Base-by-base conservation (phyloP, 2,797 vertebrate species). In the Enteromius thamalakanensis region DNA sequence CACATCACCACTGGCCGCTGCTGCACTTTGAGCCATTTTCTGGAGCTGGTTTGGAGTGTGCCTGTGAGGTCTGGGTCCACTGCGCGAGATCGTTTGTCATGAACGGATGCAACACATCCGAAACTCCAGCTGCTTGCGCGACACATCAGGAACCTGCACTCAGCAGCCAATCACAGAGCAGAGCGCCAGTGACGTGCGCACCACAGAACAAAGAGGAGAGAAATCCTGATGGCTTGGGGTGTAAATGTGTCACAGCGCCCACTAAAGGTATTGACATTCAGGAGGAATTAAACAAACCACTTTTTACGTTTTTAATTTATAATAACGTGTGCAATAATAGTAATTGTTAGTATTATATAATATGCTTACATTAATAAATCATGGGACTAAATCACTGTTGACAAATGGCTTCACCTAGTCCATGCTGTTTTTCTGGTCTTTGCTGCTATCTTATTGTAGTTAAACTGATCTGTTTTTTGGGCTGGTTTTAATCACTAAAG, bases 1-100 rank as follows among this genome's bases (percentile, higher is more conserved):
- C 42, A 51, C 29, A 14, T 65, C 49, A 6, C 87, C 78, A 81
- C 79, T 75, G 6, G 60, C 58, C 32, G 1, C 32, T 86, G 86
- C 47, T 45, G 88, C 75, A 74, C 91, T 86, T 69, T 91, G 87
- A 21, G 93, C 92, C 94, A 95, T 95, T n/a, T 1, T 89, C 32
- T 74, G 37, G 42, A 34, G 17, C 23, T 58, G 70, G 17, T 64
- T 32, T 21, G 21, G 23, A 5, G 6, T 26, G 53, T 40, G n/a
- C 40, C 34, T 45, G 4, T 26, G 40, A 0, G 6, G 3, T 47
- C 3, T n/a, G 9, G 29, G 1, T 64, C 2, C 29, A 15, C 45
- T 34, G 17, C 15, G 23, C 53, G 17, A 9, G 10, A 5, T 53
- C 12, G 34, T 69, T 53, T 14, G 49, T 65, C 45, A 75, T 26